Percentiles rank a stretch among this genome's conserved stretches.
Conservation (phyloP, 2,113 vertebrate genomes). For the Aptenodytes forsteri region DNA sequence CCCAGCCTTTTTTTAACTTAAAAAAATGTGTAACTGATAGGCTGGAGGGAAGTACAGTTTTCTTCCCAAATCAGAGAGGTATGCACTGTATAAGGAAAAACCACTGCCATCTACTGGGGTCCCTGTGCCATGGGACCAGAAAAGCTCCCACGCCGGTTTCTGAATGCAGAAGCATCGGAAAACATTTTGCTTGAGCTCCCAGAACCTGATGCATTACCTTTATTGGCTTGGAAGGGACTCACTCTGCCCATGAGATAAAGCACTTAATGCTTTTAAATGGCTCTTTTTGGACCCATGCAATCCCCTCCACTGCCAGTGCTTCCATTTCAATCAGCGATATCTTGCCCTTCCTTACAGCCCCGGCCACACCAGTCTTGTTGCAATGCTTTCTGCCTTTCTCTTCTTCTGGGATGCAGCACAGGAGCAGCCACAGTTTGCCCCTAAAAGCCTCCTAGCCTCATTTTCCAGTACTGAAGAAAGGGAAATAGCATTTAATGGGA, state of each 20-base stretch:
- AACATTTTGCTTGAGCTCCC: neutral
- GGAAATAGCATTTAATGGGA: neutral
- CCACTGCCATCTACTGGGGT: neutral
- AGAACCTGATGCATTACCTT: neutral
- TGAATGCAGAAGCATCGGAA: neutral
- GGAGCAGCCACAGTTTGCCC: neutral
- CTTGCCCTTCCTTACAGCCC: neutral
- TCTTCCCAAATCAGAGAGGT: neutral
- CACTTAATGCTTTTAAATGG: neutral
- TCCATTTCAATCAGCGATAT: neutral
- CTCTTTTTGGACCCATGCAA: neutral
- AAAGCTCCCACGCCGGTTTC: neutral
- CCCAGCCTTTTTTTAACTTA: neutral
- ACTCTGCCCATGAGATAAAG: neutral
- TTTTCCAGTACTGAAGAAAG: neutral
- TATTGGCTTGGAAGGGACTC: neutral
- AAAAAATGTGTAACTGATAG: neutral
- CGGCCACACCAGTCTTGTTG: fast-evolving
- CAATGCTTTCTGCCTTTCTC: neutral
- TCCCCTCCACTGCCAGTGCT: neutral
- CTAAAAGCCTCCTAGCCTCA: neutral
- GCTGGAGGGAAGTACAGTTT: neutral
- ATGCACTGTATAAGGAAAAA: neutral
- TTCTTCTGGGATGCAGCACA: neutral
- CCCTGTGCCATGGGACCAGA: neutral